Evolutionary conservation across 92 coral and sea anemone species (phyloP), one percentile per base, ranked within the genome.

Genomic region (Micromussa lordhowensis): DNA sequence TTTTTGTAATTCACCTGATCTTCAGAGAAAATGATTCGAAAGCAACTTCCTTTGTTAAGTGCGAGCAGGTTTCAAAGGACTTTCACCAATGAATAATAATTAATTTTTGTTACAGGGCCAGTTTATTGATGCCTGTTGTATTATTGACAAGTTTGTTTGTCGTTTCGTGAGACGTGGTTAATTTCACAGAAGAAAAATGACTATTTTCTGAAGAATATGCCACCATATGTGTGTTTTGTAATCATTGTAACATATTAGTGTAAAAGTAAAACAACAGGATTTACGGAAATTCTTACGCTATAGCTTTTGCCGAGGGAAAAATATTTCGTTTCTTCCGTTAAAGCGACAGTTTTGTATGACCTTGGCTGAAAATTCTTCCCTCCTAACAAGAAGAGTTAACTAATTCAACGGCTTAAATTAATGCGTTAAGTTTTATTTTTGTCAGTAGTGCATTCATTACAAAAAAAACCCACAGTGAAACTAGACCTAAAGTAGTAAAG

Each of bases 1-100:
- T 3, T 26, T 15, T 66, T 28, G 24, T 59, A 8, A 19, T 28
- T 66, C n/a, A 12, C 32, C 71, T 26, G 32, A 35, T 73, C 78
- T 24, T 19, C 26, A 3, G 78, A 13, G 26, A 36, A 35, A 73
- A 73, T 17, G 5, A 36, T 24, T 36, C 71, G 16, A 18, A 49
- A 19, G 38, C 75, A 70, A 70, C 31, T 73, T 73, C 36, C 31
- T n/a, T 68, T 6, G 40, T 72, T 22, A 24, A 31, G 70, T 55
- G 87, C 30, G 7, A 44, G 51, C 51, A 44, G 51, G 22, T 72
- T 69, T 82, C 79, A 71, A 72, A 83, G 79, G 34, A 29, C 54
- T 83, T 34, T 31, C 21, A 8, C 69, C n/a, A 40, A 24, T 68
- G 49, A 36, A 30, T 48, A 72, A 22, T 24, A 28, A 44, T 44